Evolutionary conservation across 2,113 vertebrate species (phyloP).

Genomic region (Sarotherodon lohbergeri): DNA sequence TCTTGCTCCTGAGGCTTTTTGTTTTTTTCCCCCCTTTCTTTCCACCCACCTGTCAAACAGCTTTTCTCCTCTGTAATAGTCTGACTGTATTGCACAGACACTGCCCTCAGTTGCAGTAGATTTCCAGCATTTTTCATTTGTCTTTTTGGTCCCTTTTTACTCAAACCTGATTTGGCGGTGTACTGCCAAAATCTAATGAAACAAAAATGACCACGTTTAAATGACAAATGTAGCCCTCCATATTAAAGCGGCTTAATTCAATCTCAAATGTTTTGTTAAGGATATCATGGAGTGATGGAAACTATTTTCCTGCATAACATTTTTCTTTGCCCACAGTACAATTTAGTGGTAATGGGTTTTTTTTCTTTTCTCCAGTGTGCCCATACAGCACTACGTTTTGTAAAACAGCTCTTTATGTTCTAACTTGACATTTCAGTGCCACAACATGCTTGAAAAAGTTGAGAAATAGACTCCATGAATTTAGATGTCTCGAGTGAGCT

Average conservation of each 20-base stretch:
- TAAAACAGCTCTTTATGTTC: constrained; percentile 2
- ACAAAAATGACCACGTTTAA: neutral
- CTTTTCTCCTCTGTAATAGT: neutral
- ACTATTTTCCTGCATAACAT: constrained; percentile 1
- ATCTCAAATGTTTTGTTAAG: neutral
- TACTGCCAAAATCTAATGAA: constrained; percentile 4
- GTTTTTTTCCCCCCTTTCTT: neutral
- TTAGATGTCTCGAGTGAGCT: neutral
- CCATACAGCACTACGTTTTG: neutral
- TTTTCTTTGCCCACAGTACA: constrained; percentile 10
- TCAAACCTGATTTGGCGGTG: neutral
- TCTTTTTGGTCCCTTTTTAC: neutral
- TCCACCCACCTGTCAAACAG: neutral
- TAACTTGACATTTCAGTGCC: constrained; percentile 5
- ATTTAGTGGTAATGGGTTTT: constrained; percentile 1
- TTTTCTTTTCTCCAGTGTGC: constrained; percentile 3
- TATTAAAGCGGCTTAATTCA: constrained; percentile 1
- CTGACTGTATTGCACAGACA: neutral
- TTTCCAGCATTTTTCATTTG: neutral
- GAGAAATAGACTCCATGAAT: neutral
- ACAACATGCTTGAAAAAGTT: neutral
- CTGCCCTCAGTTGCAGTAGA: neutral
- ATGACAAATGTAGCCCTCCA: neutral
- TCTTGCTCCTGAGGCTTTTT: neutral
- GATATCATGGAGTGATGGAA: constrained; percentile 1